Evolutionary conservation across 2,113 vertebrate species (phyloP).

Genomic region (Fregetta grallaria): DNA sequence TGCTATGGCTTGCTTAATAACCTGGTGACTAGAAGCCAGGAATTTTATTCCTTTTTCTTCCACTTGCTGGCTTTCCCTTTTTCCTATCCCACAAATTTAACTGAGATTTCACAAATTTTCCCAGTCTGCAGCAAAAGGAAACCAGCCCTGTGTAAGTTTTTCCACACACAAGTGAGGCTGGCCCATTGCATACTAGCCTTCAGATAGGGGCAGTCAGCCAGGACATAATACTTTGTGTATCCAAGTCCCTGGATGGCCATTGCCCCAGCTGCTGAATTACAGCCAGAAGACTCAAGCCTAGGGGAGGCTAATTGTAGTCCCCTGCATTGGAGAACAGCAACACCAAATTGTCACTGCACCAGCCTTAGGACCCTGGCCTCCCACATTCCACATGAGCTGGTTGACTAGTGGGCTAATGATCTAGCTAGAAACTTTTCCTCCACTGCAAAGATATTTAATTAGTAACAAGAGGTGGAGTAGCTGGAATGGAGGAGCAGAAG

Average conservation of each 20-base stretch:
- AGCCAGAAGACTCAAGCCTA: neutral
- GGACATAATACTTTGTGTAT: neutral
- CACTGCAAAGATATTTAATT: neutral
- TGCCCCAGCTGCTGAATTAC: neutral
- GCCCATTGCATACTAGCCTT: neutral
- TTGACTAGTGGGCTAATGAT: neutral
- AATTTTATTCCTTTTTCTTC: slow-evolving; percentile 35
- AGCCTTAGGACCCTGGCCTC: neutral
- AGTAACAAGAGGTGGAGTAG: neutral
- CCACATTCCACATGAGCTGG: neutral
- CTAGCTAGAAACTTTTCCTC: neutral
- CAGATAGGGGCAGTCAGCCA: slow-evolving; percentile 9
- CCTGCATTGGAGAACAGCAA: neutral
- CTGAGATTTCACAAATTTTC: slow-evolving; percentile 52
- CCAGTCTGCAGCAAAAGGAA: slow-evolving; percentile 41
- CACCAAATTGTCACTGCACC: neutral
- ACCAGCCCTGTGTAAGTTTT: slow-evolving; percentile 15
- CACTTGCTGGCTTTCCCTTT: slow-evolving; percentile 35
- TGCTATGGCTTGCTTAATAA: neutral
- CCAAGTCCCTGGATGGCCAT: neutral
- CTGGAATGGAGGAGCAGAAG: neutral
- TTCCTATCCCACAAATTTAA: slow-evolving; percentile 27
- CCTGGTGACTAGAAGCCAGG: neutral
- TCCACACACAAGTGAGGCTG: neutral
- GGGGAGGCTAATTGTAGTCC: neutral